Base-by-base conservation (phyloP, 1,140 invertebrate genomes). In the Teleopsis dalmanni region DNA sequence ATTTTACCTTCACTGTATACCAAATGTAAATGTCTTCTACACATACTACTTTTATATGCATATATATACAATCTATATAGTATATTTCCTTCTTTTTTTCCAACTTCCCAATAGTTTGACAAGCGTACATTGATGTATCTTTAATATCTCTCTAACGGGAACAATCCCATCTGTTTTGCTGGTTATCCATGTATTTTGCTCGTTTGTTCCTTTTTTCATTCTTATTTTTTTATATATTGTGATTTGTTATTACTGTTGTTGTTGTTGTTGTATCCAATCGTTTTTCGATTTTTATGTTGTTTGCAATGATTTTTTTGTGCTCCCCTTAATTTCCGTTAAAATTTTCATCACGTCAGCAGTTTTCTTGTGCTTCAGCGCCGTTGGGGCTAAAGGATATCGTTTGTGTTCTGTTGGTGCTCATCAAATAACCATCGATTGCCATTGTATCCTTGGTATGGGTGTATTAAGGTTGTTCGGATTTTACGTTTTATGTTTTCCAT, bases 271-370 rank as follows among this genome's bases (percentile, higher is more conserved):
- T 18, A 6, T 36, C 14, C 34, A 8, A 7, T 36, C 8, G 29
- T 45, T 44, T 45, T 18, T 22, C 29, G 16, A 7, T 33, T 45
- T 45, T 8, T 1, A 4, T 34, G 19, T 34, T 45, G 18, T 34
- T 41, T 26, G 5, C 41, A 14, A 29, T 43, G 16, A 16, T 2
- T 21, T 40, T 42, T n/a, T 26, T 43, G 19, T 31, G 26, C n/a
- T 36, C 31, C 4, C 22, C 22, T 36, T 36, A 34, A 35, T 46
- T 46, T 46, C 31, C 34, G 44, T 46, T 36, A 29, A 36, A 36
- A 46, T 36, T 46, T 46, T 46, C 44, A 46, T 36, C 44, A 46
- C 44, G 33, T 46, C 44, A 46, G 44, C 44, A 46, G 29, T 46
- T 46, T 46, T 11, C 44, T 16, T 21, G 27, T 25, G 27, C 31